Evolutionary conservation across 2,888 invertebrate species (phyloP).

Genomic region (Synanthedon formicaeformis): DNA sequence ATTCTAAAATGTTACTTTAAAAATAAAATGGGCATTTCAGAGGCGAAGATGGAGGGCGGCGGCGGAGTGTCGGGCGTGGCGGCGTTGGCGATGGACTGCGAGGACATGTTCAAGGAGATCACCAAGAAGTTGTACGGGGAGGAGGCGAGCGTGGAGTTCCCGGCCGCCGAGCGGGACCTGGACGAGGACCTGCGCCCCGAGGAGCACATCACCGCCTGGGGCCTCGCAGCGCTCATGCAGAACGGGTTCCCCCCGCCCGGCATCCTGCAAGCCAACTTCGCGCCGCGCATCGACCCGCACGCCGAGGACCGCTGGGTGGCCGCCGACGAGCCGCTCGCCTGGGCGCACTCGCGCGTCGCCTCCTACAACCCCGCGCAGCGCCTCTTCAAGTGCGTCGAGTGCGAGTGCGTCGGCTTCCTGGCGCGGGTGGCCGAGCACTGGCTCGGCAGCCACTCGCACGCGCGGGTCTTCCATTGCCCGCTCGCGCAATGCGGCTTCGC

Average conservation of each 20-base stretch:
- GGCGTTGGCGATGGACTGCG: slow-evolving; percentile 76
- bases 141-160: slow-evolving; percentile 70
- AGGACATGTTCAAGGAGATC: slow-evolving; percentile 92
- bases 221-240: slow-evolving; percentile 82
- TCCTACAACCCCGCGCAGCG: slow-evolving; percentile 83
- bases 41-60: slow-evolving; percentile 54
- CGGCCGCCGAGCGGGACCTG: slow-evolving; percentile 60
- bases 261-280: slow-evolving; percentile 72
- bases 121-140: slow-evolving; percentile 92
- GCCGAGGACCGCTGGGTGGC: slow-evolving; percentile 75
- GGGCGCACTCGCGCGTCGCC: slow-evolving; percentile 84
- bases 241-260: slow-evolving; percentile 77
- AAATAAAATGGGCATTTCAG: not conserved
- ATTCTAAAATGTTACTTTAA: too few relatives aligned
- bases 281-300: slow-evolving; percentile 57
- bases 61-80: slow-evolving; percentile 54
- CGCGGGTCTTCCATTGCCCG: slow-evolving; percentile 76
- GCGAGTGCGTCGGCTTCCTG: slow-evolving; percentile 81
- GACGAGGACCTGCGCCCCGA: slow-evolving; percentile 74
- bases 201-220: slow-evolving; percentile 80
- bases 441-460: slow-evolving; percentile 76
- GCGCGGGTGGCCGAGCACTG: slow-evolving; percentile 82
- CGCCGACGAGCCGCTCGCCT: slow-evolving; percentile 77
- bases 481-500: slow-evolving; percentile 80
- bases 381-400: slow-evolving; percentile 80